Evolutionary conservation across 2,888 invertebrate species (phyloP).

Genomic region (Proisotoma minuta): DNA sequence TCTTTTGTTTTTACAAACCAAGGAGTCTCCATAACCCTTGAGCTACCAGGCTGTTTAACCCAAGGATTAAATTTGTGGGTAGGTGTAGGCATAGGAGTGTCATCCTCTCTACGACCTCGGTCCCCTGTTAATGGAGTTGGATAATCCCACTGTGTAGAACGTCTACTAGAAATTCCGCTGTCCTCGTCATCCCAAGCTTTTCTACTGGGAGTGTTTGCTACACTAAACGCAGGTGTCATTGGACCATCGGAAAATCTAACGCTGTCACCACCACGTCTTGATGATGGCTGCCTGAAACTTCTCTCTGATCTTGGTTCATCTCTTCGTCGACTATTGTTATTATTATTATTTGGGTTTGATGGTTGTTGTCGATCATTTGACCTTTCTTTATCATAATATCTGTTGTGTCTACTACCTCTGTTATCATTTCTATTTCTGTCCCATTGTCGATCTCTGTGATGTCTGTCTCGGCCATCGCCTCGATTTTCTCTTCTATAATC

Average conservation of each 20-base stretch:
- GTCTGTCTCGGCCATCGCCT: conserved; percentile 20
- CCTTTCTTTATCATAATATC: conserved; percentile 46
- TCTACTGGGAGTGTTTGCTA: conserved; percentile 60
- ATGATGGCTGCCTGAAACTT: conserved; percentile 43
- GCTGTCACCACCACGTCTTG: conserved; percentile 38
- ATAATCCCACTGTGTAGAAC: conserved; percentile 41
- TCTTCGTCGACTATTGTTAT: conserved; percentile 4
- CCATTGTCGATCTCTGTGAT: conserved; percentile 44
- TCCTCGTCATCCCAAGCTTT: conserved; percentile 51
- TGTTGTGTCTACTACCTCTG: conserved; percentile 8
- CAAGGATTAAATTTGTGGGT: conserved; percentile 78
- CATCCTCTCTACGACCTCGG: conserved; percentile 54
- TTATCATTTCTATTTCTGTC: conserved; percentile 47
- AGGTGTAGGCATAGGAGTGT: conserved; percentile 79
- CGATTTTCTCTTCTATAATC: not conserved
- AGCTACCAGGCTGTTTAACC: conserved; percentile 55
- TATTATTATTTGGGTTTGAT: conserved; percentile 6
- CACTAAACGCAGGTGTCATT: conserved; percentile 67
- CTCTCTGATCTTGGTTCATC: conserved; percentile 27
- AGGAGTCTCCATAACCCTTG: conserved; percentile 41
- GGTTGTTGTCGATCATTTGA: not conserved
- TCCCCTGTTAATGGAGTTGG: conserved; percentile 37
- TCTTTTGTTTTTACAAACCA: conserved; percentile 36
- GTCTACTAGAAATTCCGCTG: conserved; percentile 25
- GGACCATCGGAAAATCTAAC: conserved; percentile 76